Percentiles rank a stretch among this genome's conserved stretches.
phyloP scores from a whole-genome alignment of 1,140 invertebrate genomes.

The Bemisia tabaci region DNA sequence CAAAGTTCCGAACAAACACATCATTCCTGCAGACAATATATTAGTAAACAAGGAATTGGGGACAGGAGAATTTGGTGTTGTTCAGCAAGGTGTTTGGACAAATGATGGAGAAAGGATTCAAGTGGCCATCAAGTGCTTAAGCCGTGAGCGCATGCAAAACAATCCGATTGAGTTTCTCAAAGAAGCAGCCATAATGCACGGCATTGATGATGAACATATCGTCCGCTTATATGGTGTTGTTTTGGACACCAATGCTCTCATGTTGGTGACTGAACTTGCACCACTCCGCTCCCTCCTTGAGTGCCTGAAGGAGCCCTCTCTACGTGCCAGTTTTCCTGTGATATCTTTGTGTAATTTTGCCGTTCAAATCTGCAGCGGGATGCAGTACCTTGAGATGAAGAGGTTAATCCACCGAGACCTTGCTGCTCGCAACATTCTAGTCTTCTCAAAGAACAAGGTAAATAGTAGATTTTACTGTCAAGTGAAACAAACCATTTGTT shows the following conservation, averaged over 20 bases:
- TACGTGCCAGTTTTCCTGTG: constrained; percentile 78
- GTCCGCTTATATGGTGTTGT: constrained; percentile 95
- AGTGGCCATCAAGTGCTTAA: constrained; percentile 95
- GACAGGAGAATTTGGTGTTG: constrained; percentile 92
- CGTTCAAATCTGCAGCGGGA: constrained; percentile 89
- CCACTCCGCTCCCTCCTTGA: constrained; percentile 86
- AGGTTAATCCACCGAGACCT: constrained; percentile 88
- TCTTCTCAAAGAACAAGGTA: constrained; percentile 89
- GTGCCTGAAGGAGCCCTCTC: constrained; percentile 83
- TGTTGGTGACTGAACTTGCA: constrained; percentile 94
- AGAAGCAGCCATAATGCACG: constrained; percentile 96
- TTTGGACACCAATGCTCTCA: constrained; percentile 80
- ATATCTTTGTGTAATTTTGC: constrained; percentile 80
- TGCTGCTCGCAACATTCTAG: constrained; percentile 87
- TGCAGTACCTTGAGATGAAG: constrained; percentile 89
- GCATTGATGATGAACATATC: constrained; percentile 92
- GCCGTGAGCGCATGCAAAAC: constrained; percentile 83
- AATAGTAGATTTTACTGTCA: too few relatives aligned
- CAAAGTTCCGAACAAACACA: constrained; percentile 76
- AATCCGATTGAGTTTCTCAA: constrained; percentile 94
- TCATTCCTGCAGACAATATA: constrained; percentile 88
- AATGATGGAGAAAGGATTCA: constrained; percentile 84
- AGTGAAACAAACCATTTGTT: too few relatives aligned
- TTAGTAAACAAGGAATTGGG: constrained; percentile 89
- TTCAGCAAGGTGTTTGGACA: constrained; percentile 97